Percentiles rank a stretch among this genome's conserved stretches.
Conservation (phyloP, 2,888 invertebrate genomes). For the Desoria tigrina region DNA sequence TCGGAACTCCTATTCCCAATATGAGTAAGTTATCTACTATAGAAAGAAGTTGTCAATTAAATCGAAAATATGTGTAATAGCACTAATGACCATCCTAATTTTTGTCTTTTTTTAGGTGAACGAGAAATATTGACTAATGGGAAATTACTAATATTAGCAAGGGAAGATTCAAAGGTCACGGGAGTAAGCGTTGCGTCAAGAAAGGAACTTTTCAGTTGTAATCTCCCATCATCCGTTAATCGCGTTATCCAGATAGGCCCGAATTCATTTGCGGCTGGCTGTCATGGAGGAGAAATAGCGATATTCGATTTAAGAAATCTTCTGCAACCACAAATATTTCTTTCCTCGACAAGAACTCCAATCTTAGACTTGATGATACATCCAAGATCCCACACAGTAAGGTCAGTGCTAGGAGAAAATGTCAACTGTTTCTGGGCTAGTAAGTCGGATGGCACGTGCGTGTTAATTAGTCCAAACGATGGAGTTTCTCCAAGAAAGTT, state of each 20-base stretch:
- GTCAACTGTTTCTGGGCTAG: slow-evolving; percentile 46
- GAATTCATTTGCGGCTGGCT: slow-evolving; percentile 62
- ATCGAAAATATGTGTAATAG: no score
- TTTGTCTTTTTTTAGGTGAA: slow-evolving; percentile 56
- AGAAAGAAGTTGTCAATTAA: no score
- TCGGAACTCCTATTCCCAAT: slow-evolving; percentile 27
- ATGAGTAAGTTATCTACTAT: slow-evolving; percentile 33
- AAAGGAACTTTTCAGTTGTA: slow-evolving; percentile 58
- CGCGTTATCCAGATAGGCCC: slow-evolving; percentile 61
- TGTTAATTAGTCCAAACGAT: slow-evolving; percentile 45
- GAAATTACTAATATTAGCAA: slow-evolving; percentile 65
- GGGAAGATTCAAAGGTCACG: slow-evolving; percentile 65
- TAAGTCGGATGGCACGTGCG: slow-evolving; percentile 47
- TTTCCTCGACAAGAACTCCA: slow-evolving; percentile 43
- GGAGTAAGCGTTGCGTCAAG: slow-evolving; percentile 64
- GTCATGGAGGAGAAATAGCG: slow-evolving; percentile 59
- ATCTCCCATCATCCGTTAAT: slow-evolving; percentile 63
- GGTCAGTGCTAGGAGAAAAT: slow-evolving; percentile 26
- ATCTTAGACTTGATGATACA: slow-evolving; percentile 47
- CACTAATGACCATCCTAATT: not conserved
- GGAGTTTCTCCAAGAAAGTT: slow-evolving; percentile 23
- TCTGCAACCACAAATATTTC: slow-evolving; percentile 31
- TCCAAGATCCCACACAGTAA: slow-evolving; percentile 37
- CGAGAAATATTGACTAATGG: slow-evolving; percentile 65
- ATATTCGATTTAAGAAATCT: slow-evolving; percentile 45